A percentile compares a stretch with the other conserved stretches of the same genome.
Conservation (phyloP, 2,797 vertebrate genomes). For the Ptychobarbus kaznakovi region DNA sequence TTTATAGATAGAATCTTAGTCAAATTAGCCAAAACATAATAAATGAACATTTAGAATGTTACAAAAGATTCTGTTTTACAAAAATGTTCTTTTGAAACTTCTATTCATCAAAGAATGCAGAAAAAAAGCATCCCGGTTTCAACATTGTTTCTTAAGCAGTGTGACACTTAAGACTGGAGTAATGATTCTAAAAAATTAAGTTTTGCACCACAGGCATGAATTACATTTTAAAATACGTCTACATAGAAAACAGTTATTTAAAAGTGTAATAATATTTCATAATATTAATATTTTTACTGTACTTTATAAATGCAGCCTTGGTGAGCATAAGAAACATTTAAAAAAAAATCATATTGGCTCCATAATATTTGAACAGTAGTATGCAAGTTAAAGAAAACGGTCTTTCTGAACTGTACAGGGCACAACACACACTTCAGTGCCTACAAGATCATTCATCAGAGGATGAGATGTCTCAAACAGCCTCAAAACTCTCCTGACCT, state of each 20-base stretch:
- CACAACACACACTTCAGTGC: neutral
- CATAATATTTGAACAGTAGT: neutral
- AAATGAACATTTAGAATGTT: neutral
- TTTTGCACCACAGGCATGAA: neutral
- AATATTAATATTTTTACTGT: neutral
- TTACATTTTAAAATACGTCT: neutral
- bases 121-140: neutral
- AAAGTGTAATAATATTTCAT: neutral
- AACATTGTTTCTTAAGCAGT: neutral
- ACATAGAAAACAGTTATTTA: neutral
- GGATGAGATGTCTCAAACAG: slow-evolving; percentile 14
- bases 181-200: neutral
- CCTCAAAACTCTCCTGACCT: slow-evolving; percentile 68
- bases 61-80: neutral
- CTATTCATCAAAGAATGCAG: neutral
- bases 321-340: neutral
- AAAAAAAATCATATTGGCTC: neutral
- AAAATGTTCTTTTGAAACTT: neutral
- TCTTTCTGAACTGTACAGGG: slow-evolving; percentile 68
- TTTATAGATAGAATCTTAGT: neutral
- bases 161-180: neutral
- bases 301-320: too few species aligned
- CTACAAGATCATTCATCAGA: slow-evolving; percentile 10
- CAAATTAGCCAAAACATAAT: neutral
- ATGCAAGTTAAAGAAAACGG: neutral